Evolutionary conservation across 2,113 vertebrate species (phyloP).

Genomic region (Coregonus clupeaformis): DNA sequence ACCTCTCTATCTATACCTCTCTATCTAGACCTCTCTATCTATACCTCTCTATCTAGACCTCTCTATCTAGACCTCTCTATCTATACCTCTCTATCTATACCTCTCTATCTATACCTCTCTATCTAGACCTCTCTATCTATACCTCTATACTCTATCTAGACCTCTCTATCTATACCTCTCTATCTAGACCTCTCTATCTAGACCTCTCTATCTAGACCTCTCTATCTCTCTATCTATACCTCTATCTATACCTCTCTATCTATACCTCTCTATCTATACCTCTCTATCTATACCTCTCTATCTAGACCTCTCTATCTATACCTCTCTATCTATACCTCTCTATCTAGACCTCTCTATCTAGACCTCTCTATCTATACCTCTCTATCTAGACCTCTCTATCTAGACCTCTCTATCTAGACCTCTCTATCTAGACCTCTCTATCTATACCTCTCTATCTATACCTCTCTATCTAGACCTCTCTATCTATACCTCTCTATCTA

Average conservation of each 20-base stretch:
- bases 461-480: neutral
- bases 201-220: neutral
- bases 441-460: neutral
- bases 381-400: neutral
- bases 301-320: neutral
- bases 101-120: neutral
- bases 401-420: neutral
- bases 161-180: neutral
- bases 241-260: neutral
- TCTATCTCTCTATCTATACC: neutral
- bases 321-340: neutral
- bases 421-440: neutral
- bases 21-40: neutral
- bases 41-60: neutral
- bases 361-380: neutral
- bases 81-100: neutral
- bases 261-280: neutral
- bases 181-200: neutral
- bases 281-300: neutral
- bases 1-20: neutral
- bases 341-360: neutral
- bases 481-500: neutral
- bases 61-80: neutral
- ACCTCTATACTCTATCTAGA: neutral
- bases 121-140: neutral